Evolutionary conservation across 2,888 invertebrate genomes (phyloP).

Genomic region (Pyrochroa serraticornis): DNA sequence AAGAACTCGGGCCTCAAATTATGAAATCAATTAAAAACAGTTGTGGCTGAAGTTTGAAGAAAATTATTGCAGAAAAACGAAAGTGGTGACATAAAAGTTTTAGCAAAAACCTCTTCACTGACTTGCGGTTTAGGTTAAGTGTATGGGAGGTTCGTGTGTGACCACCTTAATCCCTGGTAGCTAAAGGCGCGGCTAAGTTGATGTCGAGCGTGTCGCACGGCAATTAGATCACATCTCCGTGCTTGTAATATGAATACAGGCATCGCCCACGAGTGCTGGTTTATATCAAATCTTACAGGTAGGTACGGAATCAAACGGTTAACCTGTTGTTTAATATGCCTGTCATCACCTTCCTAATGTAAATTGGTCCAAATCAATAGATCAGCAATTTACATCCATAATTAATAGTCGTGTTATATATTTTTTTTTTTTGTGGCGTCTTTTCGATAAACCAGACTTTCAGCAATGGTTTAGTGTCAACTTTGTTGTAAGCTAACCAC

Average conservation of each 20-base stretch:
- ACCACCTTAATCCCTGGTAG: constrained; percentile 6
- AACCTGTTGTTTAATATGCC: constrained; percentile 5
- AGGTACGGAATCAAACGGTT: constrained; percentile 9
- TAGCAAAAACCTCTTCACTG: too few species aligned
- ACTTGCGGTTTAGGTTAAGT: too few species aligned
- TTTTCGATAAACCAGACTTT: too few species aligned
- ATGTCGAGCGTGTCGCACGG: constrained; percentile 46
- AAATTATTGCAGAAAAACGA: too few species aligned
- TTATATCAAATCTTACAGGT: constrained; percentile 27
- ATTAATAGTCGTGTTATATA: constrained; percentile 1
- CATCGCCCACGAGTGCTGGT: constrained; percentile 39
- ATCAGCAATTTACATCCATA: constrained; percentile 6
- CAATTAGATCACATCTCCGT: constrained; percentile 48
- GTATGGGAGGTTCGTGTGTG: too few species aligned
- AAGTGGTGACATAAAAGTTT: too few species aligned
- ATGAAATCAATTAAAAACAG: too few species aligned
- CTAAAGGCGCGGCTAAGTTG: constrained; percentile 18
- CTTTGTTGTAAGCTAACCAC: too few species aligned
- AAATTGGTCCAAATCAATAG: constrained; percentile 13
- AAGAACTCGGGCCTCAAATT: too few species aligned
- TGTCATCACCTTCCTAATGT: constrained; percentile 17
- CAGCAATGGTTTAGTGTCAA: too few species aligned
- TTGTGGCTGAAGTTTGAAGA: too few species aligned
- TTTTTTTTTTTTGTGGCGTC: too few species aligned
- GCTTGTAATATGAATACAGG: constrained; percentile 37